Evolutionary conservation across 2,113 vertebrate genomes (phyloP), one percentile per base, ranked within the genome.

Genomic region (Fukomys damarensis): DNA sequence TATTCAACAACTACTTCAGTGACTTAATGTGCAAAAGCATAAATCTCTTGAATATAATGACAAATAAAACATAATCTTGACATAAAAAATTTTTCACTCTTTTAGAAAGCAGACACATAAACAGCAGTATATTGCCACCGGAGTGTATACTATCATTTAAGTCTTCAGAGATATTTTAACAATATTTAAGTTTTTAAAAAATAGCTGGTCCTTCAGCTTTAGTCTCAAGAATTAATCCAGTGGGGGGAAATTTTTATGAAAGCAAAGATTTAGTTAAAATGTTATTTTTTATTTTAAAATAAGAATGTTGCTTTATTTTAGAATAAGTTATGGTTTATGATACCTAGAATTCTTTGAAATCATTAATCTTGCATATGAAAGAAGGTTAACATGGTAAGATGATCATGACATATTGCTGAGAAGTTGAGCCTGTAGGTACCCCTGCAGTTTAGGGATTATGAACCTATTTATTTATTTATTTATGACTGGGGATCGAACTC

Each of bases 191-290:
- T 17, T 93, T 76, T 95, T 14, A n/a, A 63, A 49, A 91, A 91
- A 61, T 54, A 22, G 32, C 19, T n/a, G 17, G 19, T 46, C 17
- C n/a, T 93, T 94, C 61, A 94, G 0, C 56, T 96, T 41, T 9
- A 79, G 7, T 88, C 16, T 43, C 8, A 92, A 82, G 91, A 92
- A 94, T 90, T 92, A 92, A 96, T 87, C 58, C 28, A 66, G 32
- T 74, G 12, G 77, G 30, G 35, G 81, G 61, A 97, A 87, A 76
- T 24, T 93, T 70, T 32, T 16, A 61, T 70, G 1, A 54, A 91
- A 95, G 65, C 17, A 82, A 91, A 85, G 30, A 77, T 82, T 94
- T 79, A 88, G 41, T 32, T 56, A 85, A 93, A 49, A 82, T 41
- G 0, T 76, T 76, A 12, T 59, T 88, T 46, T 56, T 52, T 59